Conservation (phyloP, 1,140 invertebrate species). For the Bombus confusus region DNA sequence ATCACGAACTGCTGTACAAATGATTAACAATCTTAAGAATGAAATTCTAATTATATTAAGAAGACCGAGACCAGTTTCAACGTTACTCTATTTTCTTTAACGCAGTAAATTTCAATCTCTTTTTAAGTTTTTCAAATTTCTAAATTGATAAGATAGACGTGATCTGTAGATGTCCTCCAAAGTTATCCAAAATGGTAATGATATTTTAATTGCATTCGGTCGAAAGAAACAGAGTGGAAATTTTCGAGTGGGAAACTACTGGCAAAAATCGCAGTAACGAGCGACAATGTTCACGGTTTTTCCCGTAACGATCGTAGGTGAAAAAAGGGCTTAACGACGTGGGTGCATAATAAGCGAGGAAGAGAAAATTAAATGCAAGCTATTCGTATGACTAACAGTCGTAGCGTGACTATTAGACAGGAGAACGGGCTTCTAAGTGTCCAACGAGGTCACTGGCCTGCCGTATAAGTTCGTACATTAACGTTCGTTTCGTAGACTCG, state of each 20-base stretch:
- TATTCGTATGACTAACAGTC: conserved; percentile 51
- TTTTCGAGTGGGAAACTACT: not conserved
- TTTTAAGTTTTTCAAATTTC: no score
- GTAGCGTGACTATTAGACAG: conserved; percentile 52
- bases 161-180: no score
- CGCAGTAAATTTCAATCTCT: no score
- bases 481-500: conserved; percentile 33
- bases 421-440: conserved; percentile 40
- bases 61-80: no score
- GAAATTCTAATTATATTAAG: no score
- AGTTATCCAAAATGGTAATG: not conserved
- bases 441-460: conserved; percentile 56
- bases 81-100: no score
- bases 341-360: not conserved
- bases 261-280: not conserved
- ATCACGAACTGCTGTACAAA: no score
- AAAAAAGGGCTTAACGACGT: not conserved
- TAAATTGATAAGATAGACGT: no score
- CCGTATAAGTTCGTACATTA: conserved; percentile 48
- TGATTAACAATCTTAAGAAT: no score
- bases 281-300: not conserved
- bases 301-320: not conserved
- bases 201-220: not conserved
- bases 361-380: conserved; percentile 26
- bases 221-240: not conserved